Evolutionary conservation across 2,888 invertebrate species (phyloP).

Genomic region (Oxytorus armatus): DNA sequence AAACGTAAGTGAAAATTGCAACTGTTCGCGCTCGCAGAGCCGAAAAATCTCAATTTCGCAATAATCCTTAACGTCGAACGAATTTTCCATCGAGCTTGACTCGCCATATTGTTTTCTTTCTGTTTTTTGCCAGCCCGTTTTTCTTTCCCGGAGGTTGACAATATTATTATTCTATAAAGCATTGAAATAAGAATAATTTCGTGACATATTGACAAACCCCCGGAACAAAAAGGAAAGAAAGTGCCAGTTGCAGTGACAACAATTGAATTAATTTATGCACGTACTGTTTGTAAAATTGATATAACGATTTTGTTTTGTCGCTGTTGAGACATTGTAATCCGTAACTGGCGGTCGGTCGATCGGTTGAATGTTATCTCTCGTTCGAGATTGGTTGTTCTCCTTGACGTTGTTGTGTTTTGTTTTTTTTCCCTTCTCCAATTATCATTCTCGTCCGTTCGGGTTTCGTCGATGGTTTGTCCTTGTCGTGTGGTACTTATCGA

Average conservation of each 20-base stretch:
- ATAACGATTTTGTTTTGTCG: constrained; percentile 20
- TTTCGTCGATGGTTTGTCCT: constrained; percentile 67
- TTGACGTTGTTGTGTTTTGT: constrained; percentile 3
- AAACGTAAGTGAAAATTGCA: too few relatives aligned
- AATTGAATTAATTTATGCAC: not conserved
- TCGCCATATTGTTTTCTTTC: not conserved
- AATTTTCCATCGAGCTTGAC: constrained; percentile 11
- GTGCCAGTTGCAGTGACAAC: not conserved
- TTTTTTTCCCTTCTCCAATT: constrained; percentile 38
- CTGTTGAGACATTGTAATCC: constrained; percentile 17
- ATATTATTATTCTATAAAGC: too few relatives aligned
- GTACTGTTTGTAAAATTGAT: constrained; percentile 35
- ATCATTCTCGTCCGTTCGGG: too few relatives aligned
- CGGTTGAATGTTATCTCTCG: not conserved
- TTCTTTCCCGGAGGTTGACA: too few relatives aligned
- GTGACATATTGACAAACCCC: too few relatives aligned
- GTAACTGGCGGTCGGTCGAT: not conserved
- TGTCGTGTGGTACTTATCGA: constrained; percentile 46
- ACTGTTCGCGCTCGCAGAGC: too few relatives aligned
- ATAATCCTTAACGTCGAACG: not conserved
- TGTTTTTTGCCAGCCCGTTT: too few relatives aligned
- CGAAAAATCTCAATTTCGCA: not conserved
- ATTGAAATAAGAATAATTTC: not conserved
- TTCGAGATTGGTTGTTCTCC: not conserved
- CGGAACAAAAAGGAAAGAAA: too few relatives aligned